Conservation (phyloP, 2,797 vertebrate species). For the Scolopax bukidnonensis region DNA sequence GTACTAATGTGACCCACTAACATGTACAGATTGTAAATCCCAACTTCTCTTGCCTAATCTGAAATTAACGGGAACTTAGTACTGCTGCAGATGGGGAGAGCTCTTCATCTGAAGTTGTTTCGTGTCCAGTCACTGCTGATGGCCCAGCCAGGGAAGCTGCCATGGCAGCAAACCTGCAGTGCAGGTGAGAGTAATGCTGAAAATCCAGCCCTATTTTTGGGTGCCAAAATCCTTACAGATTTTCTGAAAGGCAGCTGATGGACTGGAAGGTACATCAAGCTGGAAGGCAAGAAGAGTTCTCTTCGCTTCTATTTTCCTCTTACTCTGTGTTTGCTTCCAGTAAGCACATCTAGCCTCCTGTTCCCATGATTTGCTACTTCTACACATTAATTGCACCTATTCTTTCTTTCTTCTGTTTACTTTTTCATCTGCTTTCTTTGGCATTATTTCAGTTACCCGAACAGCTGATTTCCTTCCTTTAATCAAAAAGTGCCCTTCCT, state of each 20-base stretch:
- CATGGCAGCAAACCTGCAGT: neutral
- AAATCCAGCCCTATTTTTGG: neutral
- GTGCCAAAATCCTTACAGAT: neutral
- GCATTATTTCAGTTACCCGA: neutral
- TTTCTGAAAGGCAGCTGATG: neutral
- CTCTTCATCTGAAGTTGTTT: neutral
- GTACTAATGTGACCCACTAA: neutral
- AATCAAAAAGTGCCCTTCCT: neutral
- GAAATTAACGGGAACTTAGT: neutral
- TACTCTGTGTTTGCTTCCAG: neutral
- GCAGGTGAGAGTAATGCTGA: neutral
- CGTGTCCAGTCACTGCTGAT: neutral
- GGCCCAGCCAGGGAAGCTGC: neutral
- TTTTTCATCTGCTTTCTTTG: neutral
- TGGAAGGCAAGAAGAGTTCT: neutral
- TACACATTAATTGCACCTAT: neutral
- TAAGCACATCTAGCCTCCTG: neutral
- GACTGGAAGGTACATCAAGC: neutral
- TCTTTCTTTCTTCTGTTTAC: neutral
- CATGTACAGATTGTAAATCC: neutral
- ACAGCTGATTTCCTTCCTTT: neutral
- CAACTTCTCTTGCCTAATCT: neutral
- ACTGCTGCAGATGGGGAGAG: neutral
- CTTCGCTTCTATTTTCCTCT: neutral
- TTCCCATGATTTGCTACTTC: neutral